Evolutionary conservation across 92 coral and sea anemone species (phyloP).

Genomic region (Phenganax stokvisi): DNA sequence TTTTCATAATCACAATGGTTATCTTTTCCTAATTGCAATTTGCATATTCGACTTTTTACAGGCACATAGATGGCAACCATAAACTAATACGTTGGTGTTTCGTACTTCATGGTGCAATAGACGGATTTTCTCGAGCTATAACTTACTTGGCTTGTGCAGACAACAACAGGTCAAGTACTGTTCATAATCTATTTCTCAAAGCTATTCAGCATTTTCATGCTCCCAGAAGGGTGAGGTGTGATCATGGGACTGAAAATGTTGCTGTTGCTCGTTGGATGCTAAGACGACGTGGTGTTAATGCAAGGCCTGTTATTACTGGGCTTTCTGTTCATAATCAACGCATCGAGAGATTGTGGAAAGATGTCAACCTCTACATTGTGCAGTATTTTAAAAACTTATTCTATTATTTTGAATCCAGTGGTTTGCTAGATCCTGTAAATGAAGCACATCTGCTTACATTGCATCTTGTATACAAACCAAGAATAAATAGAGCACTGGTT

Average conservation of each 20-base stretch:
- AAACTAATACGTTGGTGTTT: conserved; percentile 25
- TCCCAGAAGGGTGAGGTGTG: conserved; percentile 4
- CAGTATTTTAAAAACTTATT: neutral
- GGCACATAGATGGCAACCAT: conserved; percentile 47
- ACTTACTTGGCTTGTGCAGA: neutral
- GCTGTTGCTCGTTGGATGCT: conserved; percentile 6
- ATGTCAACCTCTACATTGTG: conserved; percentile 4
- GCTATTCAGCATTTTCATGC: conserved; percentile 5
- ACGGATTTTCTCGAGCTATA: conserved; percentile 32
- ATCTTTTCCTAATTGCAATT: too few relatives aligned
- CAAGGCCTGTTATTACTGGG: neutral
- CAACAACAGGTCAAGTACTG: neutral
- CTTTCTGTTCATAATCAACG: neutral
- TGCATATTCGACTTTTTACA: neutral
- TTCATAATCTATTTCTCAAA: neutral
- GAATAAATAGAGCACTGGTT: neutral
- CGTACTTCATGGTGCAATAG: conserved; percentile 33
- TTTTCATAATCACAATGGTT: too few relatives aligned
- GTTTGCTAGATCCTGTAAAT: neutral
- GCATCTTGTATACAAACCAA: conserved; percentile 9
- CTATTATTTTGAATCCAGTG: neutral
- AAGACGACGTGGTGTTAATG: neutral
- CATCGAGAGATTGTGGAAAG: neutral
- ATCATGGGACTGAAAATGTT: conserved; percentile 21
- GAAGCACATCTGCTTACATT: neutral